Evolutionary conservation across 2,888 invertebrate genomes (phyloP), one percentile per base, ranked within the genome.

Genomic region (Ctenicera cuprea): DNA sequence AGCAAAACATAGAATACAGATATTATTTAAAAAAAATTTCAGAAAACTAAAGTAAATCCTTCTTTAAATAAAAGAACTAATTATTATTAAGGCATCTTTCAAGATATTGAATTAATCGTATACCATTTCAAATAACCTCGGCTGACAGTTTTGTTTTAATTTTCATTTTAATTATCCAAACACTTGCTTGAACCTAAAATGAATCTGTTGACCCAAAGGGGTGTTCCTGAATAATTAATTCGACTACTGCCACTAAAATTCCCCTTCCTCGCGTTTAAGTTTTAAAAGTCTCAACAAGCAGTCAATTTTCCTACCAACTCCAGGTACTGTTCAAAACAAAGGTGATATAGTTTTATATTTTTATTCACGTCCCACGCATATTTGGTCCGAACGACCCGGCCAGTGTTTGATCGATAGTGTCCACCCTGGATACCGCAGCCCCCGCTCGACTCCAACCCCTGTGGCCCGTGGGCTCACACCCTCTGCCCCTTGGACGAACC

Each of bases 351-450:
- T 75, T 78, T 75, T 74, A 74, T 74, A 76, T 68, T 80, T 79
- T 79, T 78, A 73, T 77, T 75, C 76, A 73, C 78, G 79, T 81
- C 74, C 81, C 80, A 81, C 82, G 80, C 81, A 79, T 77, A 81
- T 82, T 81, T 82, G 79, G 76, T 63, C 67, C 71, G 75, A 73
- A 73, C 73, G 63, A 73, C 82, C 82, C 83, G 84, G 84, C 82
- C 83, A 83, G 83, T 83, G 85, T 85, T 85, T 85, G 88, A 87
- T 86, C 87, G 85, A 85, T 84, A 84, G 83, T 85, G 84, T 83
- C 83, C 85, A 84, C 84, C 84, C 82, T 82, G 83, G 82, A 82
- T 82, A 83, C 82, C 83, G 83, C 83, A 80, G 73, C 78, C 76
- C 77, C 80, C 78, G 75, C 78, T 69, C 69, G 20, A 63, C 65